Conservation (phyloP, 2,797 vertebrate genomes). For the Melanogrammus aeglefinus region DNA sequence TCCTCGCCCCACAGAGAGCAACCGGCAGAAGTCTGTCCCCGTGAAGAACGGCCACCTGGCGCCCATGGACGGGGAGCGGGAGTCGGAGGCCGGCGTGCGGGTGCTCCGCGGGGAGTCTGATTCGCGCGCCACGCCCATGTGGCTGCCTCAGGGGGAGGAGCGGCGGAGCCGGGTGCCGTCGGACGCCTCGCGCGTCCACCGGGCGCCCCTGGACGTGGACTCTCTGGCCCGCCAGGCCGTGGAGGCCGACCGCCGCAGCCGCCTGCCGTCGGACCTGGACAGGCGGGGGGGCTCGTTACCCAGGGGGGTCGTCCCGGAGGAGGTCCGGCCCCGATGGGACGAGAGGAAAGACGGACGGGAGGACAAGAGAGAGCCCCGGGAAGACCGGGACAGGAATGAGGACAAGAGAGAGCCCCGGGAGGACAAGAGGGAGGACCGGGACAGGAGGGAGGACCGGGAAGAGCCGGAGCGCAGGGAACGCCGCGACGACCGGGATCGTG, state of each 20-base stretch:
- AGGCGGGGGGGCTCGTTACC: slow-evolving; percentile 50
- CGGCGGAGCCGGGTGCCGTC: slow-evolving; percentile 56
- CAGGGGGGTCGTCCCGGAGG: slow-evolving; percentile 55
- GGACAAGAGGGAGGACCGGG: slow-evolving; percentile 39
- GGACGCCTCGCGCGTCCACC: slow-evolving; percentile 70
- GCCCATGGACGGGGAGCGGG: slow-evolving; percentile 64
- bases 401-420: slow-evolving; percentile 46
- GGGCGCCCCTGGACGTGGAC: slow-evolving; percentile 77
- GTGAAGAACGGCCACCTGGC: slow-evolving; percentile 87
- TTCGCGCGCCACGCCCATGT: slow-evolving; percentile 44
- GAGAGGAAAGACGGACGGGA: slow-evolving; percentile 53
- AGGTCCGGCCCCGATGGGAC: slow-evolving; percentile 57
- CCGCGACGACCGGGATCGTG: slow-evolving; percentile 48
- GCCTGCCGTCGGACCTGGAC: slow-evolving; percentile 61
- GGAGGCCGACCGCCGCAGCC: slow-evolving; percentile 56
- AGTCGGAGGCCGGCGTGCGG: slow-evolving; percentile 41
- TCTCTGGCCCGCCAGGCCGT: slow-evolving; percentile 57
- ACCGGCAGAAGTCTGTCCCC: slow-evolving; percentile 64
- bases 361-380: slow-evolving; percentile 38
- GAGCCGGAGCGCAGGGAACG: slow-evolving; percentile 47
- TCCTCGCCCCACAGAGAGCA: slow-evolving; percentile 67
- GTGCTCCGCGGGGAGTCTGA: slow-evolving; percentile 57
- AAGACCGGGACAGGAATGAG: slow-evolving; percentile 16
- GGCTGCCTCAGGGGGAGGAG: slow-evolving; percentile 55
- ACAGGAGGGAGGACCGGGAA: slow-evolving; percentile 35